Evolutionary conservation across 1,140 invertebrate genomes (phyloP), one percentile per base, ranked within the genome.

Genomic region (Drosophila mayri): DNA sequence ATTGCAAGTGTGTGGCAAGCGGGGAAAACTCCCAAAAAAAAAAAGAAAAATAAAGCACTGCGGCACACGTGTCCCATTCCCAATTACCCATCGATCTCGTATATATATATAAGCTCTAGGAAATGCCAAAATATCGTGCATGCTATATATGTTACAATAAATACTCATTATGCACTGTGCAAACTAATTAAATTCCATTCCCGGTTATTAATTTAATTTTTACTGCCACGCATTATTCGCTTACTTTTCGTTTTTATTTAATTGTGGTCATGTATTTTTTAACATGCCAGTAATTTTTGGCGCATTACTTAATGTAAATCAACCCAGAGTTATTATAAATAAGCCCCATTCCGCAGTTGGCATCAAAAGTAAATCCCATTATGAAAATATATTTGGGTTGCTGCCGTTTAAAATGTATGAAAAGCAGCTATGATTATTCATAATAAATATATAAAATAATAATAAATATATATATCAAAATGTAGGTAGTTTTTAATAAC

Each of bases 301-400:
- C 73, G 70, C 77, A 79, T 79, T 84, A 63, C 74, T 79, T 84
- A 68, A 71, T 79, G 71, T 61, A 72, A 76, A 79, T 76, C 77
- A 76, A 52, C 49, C 66, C 72, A 77, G n/a, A 61, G 70, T 75
- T 22, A 62, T 73, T 55, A 58, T 68, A 61, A 78, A 82, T 74
- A 55, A 54, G 38, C 55, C 28, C 28, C 30, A 30, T 59, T 22
- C 38, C 16, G 49, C 25, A 58, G 61, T 30, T n/a, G n/a, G 25
- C 38, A 67, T 77, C 62, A 81, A 67, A 76, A 77, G 58, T 67
- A 81, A 81, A 77, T 67, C 61, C 76, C 46, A 72, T 79, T 35
- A 61, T 25, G 28, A 11, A 32, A 43, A 64, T 30, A 14, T 54
- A 10, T 22, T 59, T 30, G 41, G 9, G 35, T 9, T n/a, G 38